A percentile compares a stretch with the other conserved stretches of the same genome.
Evolutionary conservation across 1,140 invertebrate genomes (phyloP).

Genomic region (Formica exsecta): DNA sequence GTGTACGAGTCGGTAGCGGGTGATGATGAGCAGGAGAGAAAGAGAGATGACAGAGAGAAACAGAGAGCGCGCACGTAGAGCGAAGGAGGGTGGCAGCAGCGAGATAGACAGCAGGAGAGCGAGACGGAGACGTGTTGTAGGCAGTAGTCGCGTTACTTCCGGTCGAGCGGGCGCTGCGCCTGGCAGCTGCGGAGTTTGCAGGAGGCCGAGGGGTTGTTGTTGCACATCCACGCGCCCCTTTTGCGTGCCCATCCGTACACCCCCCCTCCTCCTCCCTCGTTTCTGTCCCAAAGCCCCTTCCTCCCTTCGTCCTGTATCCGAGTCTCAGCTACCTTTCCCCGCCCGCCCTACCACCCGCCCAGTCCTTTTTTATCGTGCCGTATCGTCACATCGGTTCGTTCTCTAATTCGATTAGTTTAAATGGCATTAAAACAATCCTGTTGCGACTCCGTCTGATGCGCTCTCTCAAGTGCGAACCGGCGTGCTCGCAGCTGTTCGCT

Average conservation of each 20-base stretch:
- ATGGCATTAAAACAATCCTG: slow-evolving; percentile 87
- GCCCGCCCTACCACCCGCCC: slow-evolving; percentile 49
- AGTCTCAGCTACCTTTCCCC: slow-evolving; percentile 34
- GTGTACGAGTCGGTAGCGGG: slow-evolving; percentile 66
- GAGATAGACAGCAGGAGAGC: slow-evolving; percentile 64
- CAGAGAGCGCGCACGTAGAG: slow-evolving; percentile 55
- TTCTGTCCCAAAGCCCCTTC: slow-evolving; percentile 9
- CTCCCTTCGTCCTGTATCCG: slow-evolving; percentile 30
- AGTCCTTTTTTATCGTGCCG: slow-evolving; percentile 70
- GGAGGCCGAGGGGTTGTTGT: slow-evolving; percentile 76
- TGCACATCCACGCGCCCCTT: slow-evolving; percentile 80
- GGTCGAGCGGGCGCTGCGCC: slow-evolving; percentile 85
- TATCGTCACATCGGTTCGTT: slow-evolving; percentile 85
- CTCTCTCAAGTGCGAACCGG: slow-evolving; percentile 41
- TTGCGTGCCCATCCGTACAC: slow-evolving; percentile 72
- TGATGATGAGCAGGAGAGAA: slow-evolving; percentile 51
- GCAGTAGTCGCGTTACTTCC: slow-evolving; percentile 87
- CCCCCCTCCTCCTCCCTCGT: slow-evolving; percentile 28
- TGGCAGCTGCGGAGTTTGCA: slow-evolving; percentile 86
- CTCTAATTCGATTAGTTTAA: slow-evolving; percentile 87
- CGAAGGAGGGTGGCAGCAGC: slow-evolving; percentile 61
- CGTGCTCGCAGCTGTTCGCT: slow-evolving; percentile 79
- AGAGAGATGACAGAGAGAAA: slow-evolving; percentile 34
- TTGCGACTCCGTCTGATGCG: slow-evolving; percentile 79
- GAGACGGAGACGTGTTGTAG: slow-evolving; percentile 82